Percentiles rank a stretch among this genome's conserved stretches.
Conservation (phyloP, 2,113 vertebrate genomes). For the Mellivora capensis region DNA sequence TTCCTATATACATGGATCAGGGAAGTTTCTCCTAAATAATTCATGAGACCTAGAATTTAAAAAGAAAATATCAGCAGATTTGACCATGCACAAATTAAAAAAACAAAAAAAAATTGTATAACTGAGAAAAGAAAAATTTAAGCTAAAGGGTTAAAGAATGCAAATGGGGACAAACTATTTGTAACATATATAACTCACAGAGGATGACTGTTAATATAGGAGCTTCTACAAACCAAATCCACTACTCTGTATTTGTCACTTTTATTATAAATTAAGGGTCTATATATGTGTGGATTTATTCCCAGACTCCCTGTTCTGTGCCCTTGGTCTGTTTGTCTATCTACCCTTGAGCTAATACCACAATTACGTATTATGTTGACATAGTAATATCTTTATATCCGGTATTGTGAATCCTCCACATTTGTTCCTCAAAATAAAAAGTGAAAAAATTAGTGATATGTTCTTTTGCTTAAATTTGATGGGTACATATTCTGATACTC, state of each 20-base stretch:
- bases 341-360: background rate
- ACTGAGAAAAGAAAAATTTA: background rate
- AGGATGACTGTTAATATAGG: background rate
- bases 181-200: background rate
- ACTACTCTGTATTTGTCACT: background rate
- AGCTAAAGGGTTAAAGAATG: background rate
- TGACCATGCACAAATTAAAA: background rate
- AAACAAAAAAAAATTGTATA: background rate
- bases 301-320: background rate
- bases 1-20: background rate
- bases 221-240: background rate
- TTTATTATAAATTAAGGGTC: background rate
- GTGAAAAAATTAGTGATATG: background rate
- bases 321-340: background rate
- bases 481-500: background rate
- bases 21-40: background rate
- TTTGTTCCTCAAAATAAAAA: slow-evolving; percentile 21
- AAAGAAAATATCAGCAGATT: background rate
- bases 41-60: background rate
- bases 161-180: background rate
- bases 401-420: background rate
- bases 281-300: background rate
- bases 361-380: background rate
- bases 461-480: background rate
- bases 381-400: background rate